phyloP scores from a whole-genome alignment of 2,113 vertebrate genomes.

The Excalfactoria chinensis region DNA sequence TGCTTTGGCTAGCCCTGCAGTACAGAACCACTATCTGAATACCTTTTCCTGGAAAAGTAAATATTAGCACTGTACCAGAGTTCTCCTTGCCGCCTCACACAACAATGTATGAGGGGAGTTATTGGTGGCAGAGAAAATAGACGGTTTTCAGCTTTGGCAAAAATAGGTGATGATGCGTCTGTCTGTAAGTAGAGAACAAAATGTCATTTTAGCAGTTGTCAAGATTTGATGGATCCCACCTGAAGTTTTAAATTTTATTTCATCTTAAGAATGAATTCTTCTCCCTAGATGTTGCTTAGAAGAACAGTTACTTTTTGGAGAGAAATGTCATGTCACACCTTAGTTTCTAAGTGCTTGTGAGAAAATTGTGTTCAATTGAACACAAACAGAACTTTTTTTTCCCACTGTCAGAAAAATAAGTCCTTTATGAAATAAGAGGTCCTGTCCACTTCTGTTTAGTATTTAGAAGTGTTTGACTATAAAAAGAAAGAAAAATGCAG shows the following conservation, averaged over 20 bases:
- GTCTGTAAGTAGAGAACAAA: background rate
- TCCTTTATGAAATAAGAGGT: slow-evolving; percentile 72
- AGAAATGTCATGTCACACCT: slow-evolving; percentile 28
- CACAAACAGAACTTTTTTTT: background rate
- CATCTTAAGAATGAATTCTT: slow-evolving; percentile 40
- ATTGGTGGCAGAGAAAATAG: background rate
- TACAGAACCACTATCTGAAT: background rate
- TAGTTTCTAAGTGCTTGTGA: slow-evolving; percentile 64
- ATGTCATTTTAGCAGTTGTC: background rate
- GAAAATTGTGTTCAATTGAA: background rate
- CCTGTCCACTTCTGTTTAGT: slow-evolving; percentile 69
- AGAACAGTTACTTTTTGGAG: background rate
- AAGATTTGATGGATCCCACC: background rate
- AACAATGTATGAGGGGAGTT: background rate
- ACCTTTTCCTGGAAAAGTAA: background rate
- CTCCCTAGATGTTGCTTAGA: background rate
- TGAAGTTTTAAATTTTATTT: background rate
- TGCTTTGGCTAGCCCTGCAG: background rate
- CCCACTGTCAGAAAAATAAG: slow-evolving; percentile 59
- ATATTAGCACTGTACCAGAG: background rate
- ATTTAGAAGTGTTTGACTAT: slow-evolving; percentile 62
- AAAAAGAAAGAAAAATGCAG: slow-evolving; percentile 32
- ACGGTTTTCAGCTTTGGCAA: background rate
- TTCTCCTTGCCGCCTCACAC: background rate
- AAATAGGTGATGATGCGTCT: background rate